Percentiles rank a stretch among this genome's conserved stretches.
Conservation (phyloP, 2,113 vertebrate species). For the Daboia siamensis region DNA sequence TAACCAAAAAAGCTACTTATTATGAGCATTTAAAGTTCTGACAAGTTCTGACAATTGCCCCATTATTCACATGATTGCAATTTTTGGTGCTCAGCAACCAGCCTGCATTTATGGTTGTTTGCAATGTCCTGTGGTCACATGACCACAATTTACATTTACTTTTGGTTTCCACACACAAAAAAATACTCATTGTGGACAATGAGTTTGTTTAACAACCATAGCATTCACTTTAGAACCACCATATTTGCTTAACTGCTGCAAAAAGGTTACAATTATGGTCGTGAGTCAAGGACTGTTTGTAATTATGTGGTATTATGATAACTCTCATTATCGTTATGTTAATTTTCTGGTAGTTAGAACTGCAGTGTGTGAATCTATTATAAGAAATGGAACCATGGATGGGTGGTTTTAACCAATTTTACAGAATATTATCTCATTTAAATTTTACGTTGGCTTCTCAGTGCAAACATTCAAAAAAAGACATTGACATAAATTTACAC, state of each 20-base stretch:
- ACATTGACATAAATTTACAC: slow-evolving; percentile 4
- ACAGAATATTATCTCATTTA: background rate
- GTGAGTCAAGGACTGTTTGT: background rate
- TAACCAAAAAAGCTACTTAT: background rate
- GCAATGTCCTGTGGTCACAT: background rate
- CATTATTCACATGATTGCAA: background rate
- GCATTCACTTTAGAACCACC: background rate
- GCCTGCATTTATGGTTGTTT: background rate
- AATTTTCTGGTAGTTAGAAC: background rate
- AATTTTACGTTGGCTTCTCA: background rate
- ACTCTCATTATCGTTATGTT: background rate
- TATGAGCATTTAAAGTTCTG: background rate
- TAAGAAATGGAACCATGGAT: background rate
- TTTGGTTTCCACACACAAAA: background rate
- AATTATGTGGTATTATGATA: background rate
- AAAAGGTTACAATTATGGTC: background rate
- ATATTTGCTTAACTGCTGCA: background rate
- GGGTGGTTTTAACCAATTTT: background rate
- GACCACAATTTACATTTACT: background rate
- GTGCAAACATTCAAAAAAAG: slow-evolving; percentile 13
- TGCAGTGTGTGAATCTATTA: background rate
- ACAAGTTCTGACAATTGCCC: background rate
- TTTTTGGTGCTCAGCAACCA: background rate
- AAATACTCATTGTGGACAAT: background rate
- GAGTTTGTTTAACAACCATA: background rate